A percentile compares a stretch with the other conserved stretches of the same genome.
Evolutionary conservation across 2,888 invertebrate genomes (phyloP).

Genomic region (Thysanoteuthis rhombus): DNA sequence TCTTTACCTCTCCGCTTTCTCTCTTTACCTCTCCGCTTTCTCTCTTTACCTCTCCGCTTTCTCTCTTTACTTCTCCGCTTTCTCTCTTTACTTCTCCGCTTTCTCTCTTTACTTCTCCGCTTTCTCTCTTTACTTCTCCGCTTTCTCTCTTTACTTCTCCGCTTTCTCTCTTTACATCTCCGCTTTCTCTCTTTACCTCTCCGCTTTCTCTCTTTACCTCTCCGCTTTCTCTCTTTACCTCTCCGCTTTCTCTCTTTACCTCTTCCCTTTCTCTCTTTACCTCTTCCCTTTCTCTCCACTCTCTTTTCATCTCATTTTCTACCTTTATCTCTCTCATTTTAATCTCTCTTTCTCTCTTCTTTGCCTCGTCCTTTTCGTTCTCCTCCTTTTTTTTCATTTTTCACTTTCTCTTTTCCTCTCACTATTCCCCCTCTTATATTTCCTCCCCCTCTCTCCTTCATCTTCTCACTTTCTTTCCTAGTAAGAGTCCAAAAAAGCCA

Average conservation of each 20-base stretch:
- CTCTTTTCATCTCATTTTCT: background rate
- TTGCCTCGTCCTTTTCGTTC: too few relatives aligned
- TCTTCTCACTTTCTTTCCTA: background rate
- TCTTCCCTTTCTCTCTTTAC: too few relatives aligned
- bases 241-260: background rate
- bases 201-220: background rate
- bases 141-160: background rate
- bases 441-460: background rate
- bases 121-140: background rate
- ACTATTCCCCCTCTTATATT: fast-evolving
- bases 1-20: background rate
- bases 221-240: background rate
- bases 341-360: background rate
- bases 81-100: background rate
- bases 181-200: background rate
- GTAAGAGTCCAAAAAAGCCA: background rate
- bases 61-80: background rate
- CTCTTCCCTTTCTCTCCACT: background rate
- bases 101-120: too few relatives aligned
- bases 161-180: too few relatives aligned
- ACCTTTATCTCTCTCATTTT: background rate
- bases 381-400: too few relatives aligned
- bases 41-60: too few relatives aligned
- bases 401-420: background rate
- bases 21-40: background rate